These are phyloP conservation scores for Harlomillsia oculata DNA, from an alignment of 1,140 invertebrate genomes.

Conservation along the genomic window DNA sequence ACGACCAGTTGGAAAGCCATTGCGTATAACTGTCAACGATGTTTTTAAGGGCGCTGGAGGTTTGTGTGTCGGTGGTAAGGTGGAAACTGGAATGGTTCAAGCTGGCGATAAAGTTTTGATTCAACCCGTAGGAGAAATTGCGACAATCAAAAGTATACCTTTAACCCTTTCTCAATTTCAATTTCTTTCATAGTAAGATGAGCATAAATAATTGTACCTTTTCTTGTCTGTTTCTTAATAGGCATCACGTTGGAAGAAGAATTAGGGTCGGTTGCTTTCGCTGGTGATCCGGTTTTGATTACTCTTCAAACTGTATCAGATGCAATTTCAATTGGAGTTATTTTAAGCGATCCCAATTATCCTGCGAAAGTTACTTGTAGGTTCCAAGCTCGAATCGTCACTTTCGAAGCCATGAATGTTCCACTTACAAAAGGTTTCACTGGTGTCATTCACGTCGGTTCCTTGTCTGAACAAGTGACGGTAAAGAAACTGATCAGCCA, in stretches of 20 bases:
- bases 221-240: conserved; percentile 38
- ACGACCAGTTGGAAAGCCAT: conserved; percentile 74
- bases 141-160: conserved; percentile 56
- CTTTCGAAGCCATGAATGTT: conserved; percentile 75
- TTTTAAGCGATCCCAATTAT: conserved; percentile 68
- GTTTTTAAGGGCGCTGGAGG: conserved; percentile 86
- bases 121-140: conserved; percentile 71
- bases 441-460: conserved; percentile 82
- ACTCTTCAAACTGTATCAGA: conserved; percentile 67
- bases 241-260: conserved; percentile 63
- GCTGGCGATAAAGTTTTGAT: conserved; percentile 77
- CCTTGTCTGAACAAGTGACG: conserved; percentile 75
- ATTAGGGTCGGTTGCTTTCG: conserved; percentile 64
- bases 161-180: conserved; percentile 34
- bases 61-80: conserved; percentile 75
- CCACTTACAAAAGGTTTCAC: conserved; percentile 86
- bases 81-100: conserved; percentile 82
- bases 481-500: conserved; percentile 75
- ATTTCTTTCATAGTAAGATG: neutral
- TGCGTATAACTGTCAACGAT: conserved; percentile 87
- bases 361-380: conserved; percentile 68
- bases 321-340: conserved; percentile 72
- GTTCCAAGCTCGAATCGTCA: conserved; percentile 83
- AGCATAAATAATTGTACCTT: neutral
- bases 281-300: conserved; percentile 82